phyloP scores from a whole-genome alignment of 2,113 vertebrate species.

The Myiozetetes cayanensis region DNA sequence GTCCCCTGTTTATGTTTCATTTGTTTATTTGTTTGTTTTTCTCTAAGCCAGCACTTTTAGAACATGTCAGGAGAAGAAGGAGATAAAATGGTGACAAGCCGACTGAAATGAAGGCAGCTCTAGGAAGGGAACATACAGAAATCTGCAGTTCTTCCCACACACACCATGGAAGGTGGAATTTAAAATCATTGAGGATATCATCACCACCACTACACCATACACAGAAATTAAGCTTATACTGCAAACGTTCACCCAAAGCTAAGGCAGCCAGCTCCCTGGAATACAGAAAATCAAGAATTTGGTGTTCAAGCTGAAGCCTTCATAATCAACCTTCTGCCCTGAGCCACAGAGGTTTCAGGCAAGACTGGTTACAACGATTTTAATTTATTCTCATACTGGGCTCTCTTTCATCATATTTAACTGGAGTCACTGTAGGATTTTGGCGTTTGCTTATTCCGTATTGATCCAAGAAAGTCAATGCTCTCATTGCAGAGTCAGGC shows the following conservation, averaged over 20 bases:
- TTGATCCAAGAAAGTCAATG: not conserved
- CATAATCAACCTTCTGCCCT: not conserved
- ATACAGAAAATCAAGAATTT: not conserved
- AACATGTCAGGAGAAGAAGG: conserved; percentile 62
- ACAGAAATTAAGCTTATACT: not conserved
- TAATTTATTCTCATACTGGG: not conserved
- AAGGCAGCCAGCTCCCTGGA: not conserved
- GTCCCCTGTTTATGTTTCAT: conserved; percentile 60
- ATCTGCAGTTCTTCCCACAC: not conserved
- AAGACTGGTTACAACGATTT: not conserved
- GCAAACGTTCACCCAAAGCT: not conserved
- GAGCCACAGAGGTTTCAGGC: not conserved
- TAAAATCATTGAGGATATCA: not conserved
- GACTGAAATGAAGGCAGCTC: not conserved
- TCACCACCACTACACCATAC: not conserved
- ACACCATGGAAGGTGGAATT: not conserved
- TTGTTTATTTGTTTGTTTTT: conserved; percentile 67
- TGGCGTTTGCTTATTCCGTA: not conserved
- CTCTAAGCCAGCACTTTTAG: conserved; percentile 77
- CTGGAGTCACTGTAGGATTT: not conserved
- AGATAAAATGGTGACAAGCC: not conserved
- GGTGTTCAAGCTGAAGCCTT: not conserved
- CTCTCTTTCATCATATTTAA: not conserved
- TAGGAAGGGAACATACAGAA: not conserved
- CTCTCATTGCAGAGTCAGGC: not conserved